phyloP scores from a whole-genome alignment of 2,888 invertebrate genomes.

The Pseudococcus jackbeardsleyi region DNA sequence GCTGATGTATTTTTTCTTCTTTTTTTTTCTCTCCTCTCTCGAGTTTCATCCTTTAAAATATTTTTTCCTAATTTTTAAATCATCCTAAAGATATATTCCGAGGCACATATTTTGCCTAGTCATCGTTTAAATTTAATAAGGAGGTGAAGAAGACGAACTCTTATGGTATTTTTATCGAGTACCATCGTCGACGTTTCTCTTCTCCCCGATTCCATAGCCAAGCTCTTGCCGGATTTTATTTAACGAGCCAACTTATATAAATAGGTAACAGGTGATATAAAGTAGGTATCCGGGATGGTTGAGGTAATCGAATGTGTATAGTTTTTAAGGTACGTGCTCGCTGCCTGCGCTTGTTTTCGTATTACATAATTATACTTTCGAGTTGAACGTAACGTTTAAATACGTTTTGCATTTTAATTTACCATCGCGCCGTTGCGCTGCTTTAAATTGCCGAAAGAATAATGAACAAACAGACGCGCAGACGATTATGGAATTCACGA shows the following conservation, averaged over 20 bases:
- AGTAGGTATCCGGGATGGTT: background rate
- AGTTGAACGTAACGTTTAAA: background rate
- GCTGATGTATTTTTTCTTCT: too few relatives aligned
- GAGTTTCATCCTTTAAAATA: background rate
- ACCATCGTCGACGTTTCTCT: background rate
- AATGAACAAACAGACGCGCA: background rate
- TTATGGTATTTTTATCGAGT: conserved; percentile 7
- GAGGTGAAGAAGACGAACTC: background rate
- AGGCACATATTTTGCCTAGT: background rate
- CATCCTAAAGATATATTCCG: background rate
- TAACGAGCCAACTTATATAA: background rate
- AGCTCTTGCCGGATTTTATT: background rate
- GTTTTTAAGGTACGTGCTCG: background rate
- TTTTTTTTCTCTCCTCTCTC: background rate
- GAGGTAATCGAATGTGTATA: background rate
- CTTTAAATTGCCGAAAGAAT: conserved; percentile 4
- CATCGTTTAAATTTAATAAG: background rate
- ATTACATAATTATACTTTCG: background rate
- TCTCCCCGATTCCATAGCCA: too few relatives aligned
- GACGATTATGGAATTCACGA: background rate
- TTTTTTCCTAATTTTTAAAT: conserved; percentile 4
- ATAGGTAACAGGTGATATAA: background rate
- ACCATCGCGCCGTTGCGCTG: background rate
- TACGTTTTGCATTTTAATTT: conserved; percentile 9
- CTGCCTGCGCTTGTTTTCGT: background rate